These are phyloP conservation scores for Chlamydotis undulata DNA, from an alignment of 2,113 vertebrate species.

Conservation along the genomic window DNA sequence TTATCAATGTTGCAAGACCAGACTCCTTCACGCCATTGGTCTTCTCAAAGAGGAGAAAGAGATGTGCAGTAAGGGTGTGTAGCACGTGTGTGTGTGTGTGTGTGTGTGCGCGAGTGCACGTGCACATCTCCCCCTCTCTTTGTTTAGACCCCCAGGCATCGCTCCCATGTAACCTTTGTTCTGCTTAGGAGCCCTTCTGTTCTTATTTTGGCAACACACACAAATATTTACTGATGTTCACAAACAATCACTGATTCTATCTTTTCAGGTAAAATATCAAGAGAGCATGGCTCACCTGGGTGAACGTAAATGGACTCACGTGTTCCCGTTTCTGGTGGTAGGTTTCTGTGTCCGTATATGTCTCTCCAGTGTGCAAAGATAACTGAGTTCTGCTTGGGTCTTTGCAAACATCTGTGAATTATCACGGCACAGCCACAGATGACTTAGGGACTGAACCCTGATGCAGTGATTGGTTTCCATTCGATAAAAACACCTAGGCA, in stretches of 20 bases:
- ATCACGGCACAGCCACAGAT: neutral
- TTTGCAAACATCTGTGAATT: neutral
- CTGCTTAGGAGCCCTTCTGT: neutral
- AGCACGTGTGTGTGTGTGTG: neutral
- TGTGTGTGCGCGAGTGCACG: neutral
- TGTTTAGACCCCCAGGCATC: neutral
- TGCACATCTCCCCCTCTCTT: neutral
- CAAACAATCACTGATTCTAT: slow-evolving; percentile 32
- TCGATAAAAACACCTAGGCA: neutral
- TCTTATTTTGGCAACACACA: slow-evolving; percentile 50
- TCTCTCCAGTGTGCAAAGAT: neutral
- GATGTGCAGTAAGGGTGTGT: neutral
- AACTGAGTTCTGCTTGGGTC: neutral
- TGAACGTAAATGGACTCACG: slow-evolving; percentile 72
- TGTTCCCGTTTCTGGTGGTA: slow-evolving; percentile 89
- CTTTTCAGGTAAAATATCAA: slow-evolving; percentile 75
- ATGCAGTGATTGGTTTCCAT: neutral
- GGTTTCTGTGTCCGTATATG: slow-evolving; percentile 30
- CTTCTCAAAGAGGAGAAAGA: neutral
- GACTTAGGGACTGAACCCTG: neutral
- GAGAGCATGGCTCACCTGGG: slow-evolving; percentile 80
- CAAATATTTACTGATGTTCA: neutral
- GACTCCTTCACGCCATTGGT: neutral
- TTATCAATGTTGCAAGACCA: neutral
- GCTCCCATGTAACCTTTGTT: neutral